These are phyloP conservation scores for Eupristina koningsbergeri DNA, from an alignment of 1,140 invertebrate genomes.

Conservation along the genomic window DNA sequence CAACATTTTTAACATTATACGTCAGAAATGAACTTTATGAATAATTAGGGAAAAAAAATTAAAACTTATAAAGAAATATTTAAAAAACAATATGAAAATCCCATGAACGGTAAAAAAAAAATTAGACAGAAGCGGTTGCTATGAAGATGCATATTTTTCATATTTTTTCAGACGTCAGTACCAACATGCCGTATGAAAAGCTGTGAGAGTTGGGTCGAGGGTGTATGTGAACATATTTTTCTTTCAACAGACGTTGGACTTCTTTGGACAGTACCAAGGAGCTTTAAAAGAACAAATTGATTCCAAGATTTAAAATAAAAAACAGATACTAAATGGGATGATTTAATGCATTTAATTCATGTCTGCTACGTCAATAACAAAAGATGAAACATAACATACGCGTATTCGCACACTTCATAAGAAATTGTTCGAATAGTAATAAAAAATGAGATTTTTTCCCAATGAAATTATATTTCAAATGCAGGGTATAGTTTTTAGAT, in stretches of 20 bases:
- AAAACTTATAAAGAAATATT: not conserved
- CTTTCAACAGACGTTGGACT: conserved; percentile 66
- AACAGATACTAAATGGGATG: conserved; percentile 23
- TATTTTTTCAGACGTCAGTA: conserved; percentile 90
- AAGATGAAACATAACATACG: no score
- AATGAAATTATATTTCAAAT: conserved; percentile 38
- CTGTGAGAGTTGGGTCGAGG: conserved; percentile 76
- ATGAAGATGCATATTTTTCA: conserved; percentile 72
- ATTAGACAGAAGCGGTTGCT: conserved; percentile 11
- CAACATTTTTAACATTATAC: conserved; percentile 23
- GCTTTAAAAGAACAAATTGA: conserved; percentile 49
- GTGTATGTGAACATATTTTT: conserved; percentile 64
- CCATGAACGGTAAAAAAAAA: conserved; percentile 11
- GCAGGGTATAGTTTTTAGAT: conserved; percentile 43
- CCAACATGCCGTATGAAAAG: conserved; percentile 91
- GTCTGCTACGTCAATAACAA: conserved; percentile 1
- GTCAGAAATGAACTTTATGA: conserved; percentile 39
- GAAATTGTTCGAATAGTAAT: not conserved
- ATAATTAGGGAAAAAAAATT: no score
- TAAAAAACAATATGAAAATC: not conserved
- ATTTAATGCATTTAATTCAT: conserved; percentile 44
- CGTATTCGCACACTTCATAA: not conserved
- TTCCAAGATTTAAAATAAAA: conserved; percentile 39
- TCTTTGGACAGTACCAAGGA: conserved; percentile 56
- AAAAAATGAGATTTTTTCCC: conserved; percentile 44